Conservation (phyloP, 2,113 vertebrate genomes). For the Sprattus sprattus region DNA sequence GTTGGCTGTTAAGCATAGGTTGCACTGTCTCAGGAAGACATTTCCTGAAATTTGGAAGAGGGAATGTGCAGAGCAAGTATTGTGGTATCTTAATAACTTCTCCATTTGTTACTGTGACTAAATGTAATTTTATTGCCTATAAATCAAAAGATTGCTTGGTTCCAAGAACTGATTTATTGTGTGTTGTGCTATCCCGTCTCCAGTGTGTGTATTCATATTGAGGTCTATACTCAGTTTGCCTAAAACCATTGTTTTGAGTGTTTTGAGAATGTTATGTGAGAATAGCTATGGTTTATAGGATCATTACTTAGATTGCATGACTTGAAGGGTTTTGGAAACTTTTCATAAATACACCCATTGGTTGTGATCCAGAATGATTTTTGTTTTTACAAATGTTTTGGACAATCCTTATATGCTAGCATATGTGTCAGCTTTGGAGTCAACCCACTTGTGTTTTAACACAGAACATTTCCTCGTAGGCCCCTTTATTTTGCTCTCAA, state of each 20-base stretch:
- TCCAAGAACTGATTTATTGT: conserved; percentile 44
- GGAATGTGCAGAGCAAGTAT: conserved; percentile 35
- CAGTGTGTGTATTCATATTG: conserved; percentile 28
- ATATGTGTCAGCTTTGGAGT: conserved; percentile 20
- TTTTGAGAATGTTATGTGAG: conserved; percentile 25
- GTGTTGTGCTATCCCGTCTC: conserved; percentile 36
- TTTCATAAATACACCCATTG: conserved; percentile 37
- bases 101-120: conserved; percentile 44
- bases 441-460: background rate
- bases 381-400: conserved; percentile 3
- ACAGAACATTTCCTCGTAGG: background rate
- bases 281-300: conserved; percentile 28
- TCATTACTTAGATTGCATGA: conserved; percentile 39
- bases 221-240: conserved; percentile 31
- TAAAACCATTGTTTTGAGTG: conserved; percentile 37
- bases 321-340: conserved; percentile 34
- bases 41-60: conserved; percentile 28
- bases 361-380: conserved; percentile 16
- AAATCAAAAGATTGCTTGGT: conserved; percentile 39
- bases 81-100: conserved; percentile 46
- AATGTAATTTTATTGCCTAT: conserved; percentile 44
- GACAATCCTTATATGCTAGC: conserved; percentile 12
- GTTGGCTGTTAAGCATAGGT: background rate
- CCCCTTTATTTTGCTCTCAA: background rate
- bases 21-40: background rate